Percentiles rank a stretch among this genome's conserved stretches.
Conservation (phyloP, 2,888 invertebrate species). For the Hyposoter didymator region DNA sequence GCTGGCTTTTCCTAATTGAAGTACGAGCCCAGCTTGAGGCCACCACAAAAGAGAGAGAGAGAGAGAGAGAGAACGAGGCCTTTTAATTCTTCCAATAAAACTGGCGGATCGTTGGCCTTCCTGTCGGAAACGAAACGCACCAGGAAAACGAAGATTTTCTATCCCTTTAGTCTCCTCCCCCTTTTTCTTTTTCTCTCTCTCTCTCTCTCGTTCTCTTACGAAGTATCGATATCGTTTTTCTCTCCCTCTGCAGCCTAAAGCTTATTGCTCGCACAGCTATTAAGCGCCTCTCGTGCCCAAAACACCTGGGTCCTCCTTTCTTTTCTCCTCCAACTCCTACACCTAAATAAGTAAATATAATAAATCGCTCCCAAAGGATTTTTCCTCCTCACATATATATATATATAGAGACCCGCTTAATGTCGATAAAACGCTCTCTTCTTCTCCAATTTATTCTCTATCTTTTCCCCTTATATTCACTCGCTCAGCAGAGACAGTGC, state of each 20-base stretch:
- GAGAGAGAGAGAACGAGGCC: slow-evolving; percentile 58
- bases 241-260: slow-evolving; percentile 14
- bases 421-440: slow-evolving; percentile 31
- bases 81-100: slow-evolving; percentile 81
- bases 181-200: neutral
- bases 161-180: neutral
- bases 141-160: slow-evolving; percentile 29
- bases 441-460: slow-evolving; percentile 24
- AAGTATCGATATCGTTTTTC: slow-evolving; percentile 55
- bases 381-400: neutral
- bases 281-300: slow-evolving; percentile 67
- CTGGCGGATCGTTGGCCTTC: slow-evolving; percentile 70
- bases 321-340: slow-evolving; percentile 69
- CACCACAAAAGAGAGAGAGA: slow-evolving; percentile 57
- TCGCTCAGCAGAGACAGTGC: neutral
- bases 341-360: slow-evolving; percentile 76
- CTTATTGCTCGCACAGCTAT: slow-evolving; percentile 66
- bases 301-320: slow-evolving; percentile 67
- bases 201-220: neutral
- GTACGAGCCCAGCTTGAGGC: slow-evolving; percentile 65
- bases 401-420: neutral
- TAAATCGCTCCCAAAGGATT: slow-evolving; percentile 70
- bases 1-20: slow-evolving; percentile 63
- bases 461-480: slow-evolving; percentile 32
- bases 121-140: slow-evolving; percentile 37